phyloP scores from a whole-genome alignment of 30 jellyfish, hydroid and myxozoan species.

The Aurelia coerulea region DNA sequence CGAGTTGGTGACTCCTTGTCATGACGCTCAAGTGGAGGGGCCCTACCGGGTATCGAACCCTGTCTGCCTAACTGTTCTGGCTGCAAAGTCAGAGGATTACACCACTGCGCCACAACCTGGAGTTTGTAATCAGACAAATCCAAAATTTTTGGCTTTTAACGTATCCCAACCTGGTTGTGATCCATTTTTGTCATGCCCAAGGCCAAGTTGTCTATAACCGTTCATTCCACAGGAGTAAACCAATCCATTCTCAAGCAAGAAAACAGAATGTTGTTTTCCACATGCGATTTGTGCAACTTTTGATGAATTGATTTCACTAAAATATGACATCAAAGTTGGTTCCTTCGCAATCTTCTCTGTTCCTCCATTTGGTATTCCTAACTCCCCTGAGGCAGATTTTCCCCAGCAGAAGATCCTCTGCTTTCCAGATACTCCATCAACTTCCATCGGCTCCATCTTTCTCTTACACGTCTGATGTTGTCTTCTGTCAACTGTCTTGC shows the following conservation, averaged over 20 bases:
- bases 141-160: no score
- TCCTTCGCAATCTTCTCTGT: background rate
- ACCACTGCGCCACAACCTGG: no score
- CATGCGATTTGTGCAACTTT: slow-evolving; percentile 48
- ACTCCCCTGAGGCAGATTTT: slow-evolving; percentile 46
- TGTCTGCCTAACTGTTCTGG: no score
- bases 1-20: no score
- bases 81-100: no score
- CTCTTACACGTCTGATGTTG: no score
- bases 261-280: slow-evolving; percentile 80
- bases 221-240: slow-evolving; percentile 85
- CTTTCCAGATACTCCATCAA: background rate
- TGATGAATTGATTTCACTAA: background rate
- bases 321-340: slow-evolving; percentile 21
- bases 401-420: slow-evolving; percentile 60
- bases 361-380: slow-evolving; percentile 1
- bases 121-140: no score
- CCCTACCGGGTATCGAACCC: no score
- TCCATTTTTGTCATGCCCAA: slow-evolving; percentile 9
- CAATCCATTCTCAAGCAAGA: slow-evolving; percentile 56
- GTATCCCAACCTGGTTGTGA: slow-evolving; percentile 40
- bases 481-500: no score
- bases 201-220: slow-evolving; percentile 63
- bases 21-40: no score
- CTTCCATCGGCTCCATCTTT: slow-evolving; percentile 46